Conservation (phyloP, 2,113 vertebrate genomes). For the Ahaetulla prasina region DNA sequence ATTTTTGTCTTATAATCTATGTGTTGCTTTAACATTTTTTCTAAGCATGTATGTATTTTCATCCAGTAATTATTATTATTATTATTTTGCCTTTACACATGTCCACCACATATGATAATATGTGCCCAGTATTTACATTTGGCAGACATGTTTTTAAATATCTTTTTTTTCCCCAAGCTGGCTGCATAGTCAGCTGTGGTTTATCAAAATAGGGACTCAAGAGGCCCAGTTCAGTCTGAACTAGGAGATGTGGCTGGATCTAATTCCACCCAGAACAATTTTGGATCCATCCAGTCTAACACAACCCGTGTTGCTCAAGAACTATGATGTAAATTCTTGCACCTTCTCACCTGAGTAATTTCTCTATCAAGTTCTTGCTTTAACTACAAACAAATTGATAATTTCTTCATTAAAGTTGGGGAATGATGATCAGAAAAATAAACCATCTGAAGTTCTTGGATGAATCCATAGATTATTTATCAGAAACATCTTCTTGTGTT, state of each 20-base stretch:
- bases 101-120: too few relatives aligned
- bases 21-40: too few relatives aligned
- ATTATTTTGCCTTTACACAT: too few relatives aligned
- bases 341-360: background rate
- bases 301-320: background rate
- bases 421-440: background rate
- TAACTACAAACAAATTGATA: background rate
- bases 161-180: constrained; percentile 36
- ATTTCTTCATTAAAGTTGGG: background rate
- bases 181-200: constrained; percentile 25
- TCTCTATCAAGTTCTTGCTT: background rate
- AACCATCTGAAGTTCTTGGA: background rate
- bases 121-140: too few relatives aligned
- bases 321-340: too few relatives aligned
- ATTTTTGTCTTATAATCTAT: too few relatives aligned
- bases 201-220: background rate
- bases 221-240: background rate
- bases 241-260: background rate
- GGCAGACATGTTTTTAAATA: too few relatives aligned
- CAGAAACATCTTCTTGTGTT: background rate
- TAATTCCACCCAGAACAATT: fast-evolving
- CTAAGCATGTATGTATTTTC: too few relatives aligned
- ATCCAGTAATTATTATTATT: too few relatives aligned
- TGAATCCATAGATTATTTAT: background rate
- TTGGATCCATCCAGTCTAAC: background rate